A percentile compares a stretch with the other conserved stretches of the same genome.
phyloP scores from a whole-genome alignment of 2,797 vertebrate species.

The Synaphobranchus kaupii region DNA sequence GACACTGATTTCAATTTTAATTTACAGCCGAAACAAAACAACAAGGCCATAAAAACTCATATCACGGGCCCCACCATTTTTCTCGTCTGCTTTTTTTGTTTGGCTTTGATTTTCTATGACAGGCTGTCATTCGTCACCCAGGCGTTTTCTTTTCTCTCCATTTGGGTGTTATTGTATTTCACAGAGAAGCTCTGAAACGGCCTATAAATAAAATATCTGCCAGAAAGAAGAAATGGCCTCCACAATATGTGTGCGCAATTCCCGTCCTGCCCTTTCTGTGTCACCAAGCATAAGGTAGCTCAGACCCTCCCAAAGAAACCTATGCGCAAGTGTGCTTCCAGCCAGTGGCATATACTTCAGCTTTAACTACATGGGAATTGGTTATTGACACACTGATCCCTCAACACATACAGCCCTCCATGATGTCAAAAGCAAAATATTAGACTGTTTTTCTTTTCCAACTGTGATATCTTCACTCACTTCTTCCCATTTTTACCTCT shows the following conservation, averaged over 20 bases:
- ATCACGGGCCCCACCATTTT: background rate
- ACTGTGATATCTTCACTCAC: too few relatives aligned
- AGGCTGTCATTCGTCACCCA: constrained; percentile 22
- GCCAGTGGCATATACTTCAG: background rate
- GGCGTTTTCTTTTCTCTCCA: constrained; percentile 15
- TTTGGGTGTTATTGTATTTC: constrained; percentile 20
- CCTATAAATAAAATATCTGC: constrained; percentile 22
- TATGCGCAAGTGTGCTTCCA: background rate
- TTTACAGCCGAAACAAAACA: constrained; percentile 12
- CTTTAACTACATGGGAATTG: background rate
- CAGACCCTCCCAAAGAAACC: background rate
- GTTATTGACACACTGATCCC: background rate
- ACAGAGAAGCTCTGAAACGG: constrained; percentile 9
- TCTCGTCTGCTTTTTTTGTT: background rate
- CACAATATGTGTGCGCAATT: background rate
- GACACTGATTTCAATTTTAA: constrained; percentile 15
- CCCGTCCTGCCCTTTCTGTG: background rate
- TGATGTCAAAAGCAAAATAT: background rate
- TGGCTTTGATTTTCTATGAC: constrained; percentile 9
- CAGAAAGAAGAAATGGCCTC: constrained; percentile 10
- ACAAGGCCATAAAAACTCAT: constrained; percentile 22
- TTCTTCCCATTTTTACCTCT: too few relatives aligned
- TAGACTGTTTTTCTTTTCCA: background rate
- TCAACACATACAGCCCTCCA: background rate
- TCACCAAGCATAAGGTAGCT: background rate